A percentile compares a stretch with the other conserved stretches of the same genome.
These are phyloP conservation scores for Callionymus lyra DNA, from an alignment of 2,113 vertebrate species.

Conservation along the genomic window DNA sequence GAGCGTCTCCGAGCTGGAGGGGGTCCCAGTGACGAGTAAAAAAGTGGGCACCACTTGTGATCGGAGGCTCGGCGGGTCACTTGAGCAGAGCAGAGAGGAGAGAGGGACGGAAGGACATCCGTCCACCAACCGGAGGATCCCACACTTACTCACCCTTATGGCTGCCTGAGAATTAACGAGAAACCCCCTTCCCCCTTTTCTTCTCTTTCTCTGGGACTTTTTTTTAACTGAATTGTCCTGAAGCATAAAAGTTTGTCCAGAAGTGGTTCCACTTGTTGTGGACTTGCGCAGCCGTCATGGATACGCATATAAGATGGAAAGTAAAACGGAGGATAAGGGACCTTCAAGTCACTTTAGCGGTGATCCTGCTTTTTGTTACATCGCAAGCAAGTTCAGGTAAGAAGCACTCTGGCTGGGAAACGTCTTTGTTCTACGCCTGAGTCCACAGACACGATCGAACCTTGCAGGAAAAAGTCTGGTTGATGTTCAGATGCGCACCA, in stretches of 20 bases:
- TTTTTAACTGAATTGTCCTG: constrained; percentile 38
- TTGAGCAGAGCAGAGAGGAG: constrained; percentile 56
- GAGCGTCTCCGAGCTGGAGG: constrained; percentile 18
- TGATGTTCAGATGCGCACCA: no score
- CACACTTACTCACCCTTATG: constrained; percentile 61
- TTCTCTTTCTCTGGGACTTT: constrained; percentile 59
- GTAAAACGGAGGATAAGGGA: constrained; percentile 74
- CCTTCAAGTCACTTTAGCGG: constrained; percentile 57
- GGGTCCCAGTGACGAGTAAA: constrained; percentile 16
- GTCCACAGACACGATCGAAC: no score
- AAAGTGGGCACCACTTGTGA: constrained; percentile 57
- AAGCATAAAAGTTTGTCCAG: constrained; percentile 40
- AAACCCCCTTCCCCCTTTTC: constrained; percentile 37
- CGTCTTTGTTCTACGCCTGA: no score
- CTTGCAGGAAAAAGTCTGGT: no score
- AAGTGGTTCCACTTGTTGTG: constrained; percentile 57
- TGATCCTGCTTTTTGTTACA: constrained; percentile 65
- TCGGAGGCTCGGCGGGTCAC: constrained; percentile 46
- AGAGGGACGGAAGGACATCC: constrained; percentile 57
- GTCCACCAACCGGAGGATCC: constrained; percentile 57
- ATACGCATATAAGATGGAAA: constrained; percentile 76
- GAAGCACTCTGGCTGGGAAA: constrained; percentile 17
- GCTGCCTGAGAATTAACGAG: constrained; percentile 66
- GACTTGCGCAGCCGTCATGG: constrained; percentile 65
- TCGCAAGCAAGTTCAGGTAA: constrained; percentile 71